These are phyloP conservation scores for Platynereis dumerilii DNA, from an alignment of 2,888 invertebrate genomes.

Conservation along the genomic window DNA sequence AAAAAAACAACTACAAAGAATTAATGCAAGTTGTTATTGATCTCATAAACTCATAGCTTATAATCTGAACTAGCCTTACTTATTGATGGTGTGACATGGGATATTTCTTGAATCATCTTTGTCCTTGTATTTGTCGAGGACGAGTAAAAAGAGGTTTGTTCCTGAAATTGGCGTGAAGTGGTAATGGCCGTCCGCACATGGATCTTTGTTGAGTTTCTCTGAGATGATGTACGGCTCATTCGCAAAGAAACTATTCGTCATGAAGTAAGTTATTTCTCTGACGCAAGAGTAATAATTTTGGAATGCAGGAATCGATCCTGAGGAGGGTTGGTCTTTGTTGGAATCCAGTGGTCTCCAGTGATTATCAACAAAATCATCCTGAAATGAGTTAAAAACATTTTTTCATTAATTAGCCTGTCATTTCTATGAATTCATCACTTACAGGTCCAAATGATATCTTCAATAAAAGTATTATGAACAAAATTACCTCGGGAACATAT, in stretches of 20 bases:
- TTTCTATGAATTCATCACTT: background rate
- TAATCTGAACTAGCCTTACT: background rate
- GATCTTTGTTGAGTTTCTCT: conserved; percentile 26
- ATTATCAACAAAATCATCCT: conserved; percentile 4
- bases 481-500: conserved; percentile 4
- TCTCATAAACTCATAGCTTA: too few relatives aligned
- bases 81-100: conserved; percentile 27
- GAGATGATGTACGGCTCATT: conserved; percentile 11
- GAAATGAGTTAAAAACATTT: background rate
- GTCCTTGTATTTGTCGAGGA: conserved; percentile 23
- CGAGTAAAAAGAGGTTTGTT: conserved; percentile 33
- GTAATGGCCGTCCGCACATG: conserved; percentile 28
- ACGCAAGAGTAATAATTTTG: conserved; percentile 24
- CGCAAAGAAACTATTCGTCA: conserved; percentile 1
- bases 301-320: conserved; percentile 28
- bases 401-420: background rate
- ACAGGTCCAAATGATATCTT: background rate
- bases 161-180: conserved; percentile 24
- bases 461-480: background rate
- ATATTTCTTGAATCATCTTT: conserved; percentile 19
- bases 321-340: conserved; percentile 2
- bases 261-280: conserved; percentile 17
- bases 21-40: too few relatives aligned
- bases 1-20: too few relatives aligned
- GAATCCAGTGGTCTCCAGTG: conserved; percentile 20